Percentiles rank a stretch among this genome's conserved stretches.
These are phyloP conservation scores for Euwallacea similis DNA, from an alignment of 1,140 invertebrate genomes.

Conservation along the genomic window DNA sequence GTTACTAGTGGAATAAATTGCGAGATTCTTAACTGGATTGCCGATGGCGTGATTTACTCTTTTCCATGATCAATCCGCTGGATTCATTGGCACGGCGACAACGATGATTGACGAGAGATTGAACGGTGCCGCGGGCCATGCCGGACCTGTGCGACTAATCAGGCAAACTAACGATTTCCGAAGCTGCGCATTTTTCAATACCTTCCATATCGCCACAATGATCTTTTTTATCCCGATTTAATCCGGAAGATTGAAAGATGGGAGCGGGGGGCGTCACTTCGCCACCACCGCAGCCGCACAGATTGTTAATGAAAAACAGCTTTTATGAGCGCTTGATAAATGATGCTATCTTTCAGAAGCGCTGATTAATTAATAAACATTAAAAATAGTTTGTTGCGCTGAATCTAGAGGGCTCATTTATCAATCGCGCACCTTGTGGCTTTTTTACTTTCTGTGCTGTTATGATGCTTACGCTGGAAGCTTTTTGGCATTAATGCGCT, in stretches of 20 bases:
- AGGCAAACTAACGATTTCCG: neutral
- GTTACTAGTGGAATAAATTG: slow-evolving; percentile 7
- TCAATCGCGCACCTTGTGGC: slow-evolving; percentile 33
- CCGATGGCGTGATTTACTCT: slow-evolving; percentile 6
- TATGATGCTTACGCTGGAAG: neutral
- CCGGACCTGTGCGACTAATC: neutral
- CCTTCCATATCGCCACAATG: slow-evolving; percentile 12
- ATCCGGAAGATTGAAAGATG: slow-evolving; percentile 26
- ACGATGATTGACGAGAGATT: neutral
- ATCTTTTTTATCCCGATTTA: slow-evolving; percentile 32
- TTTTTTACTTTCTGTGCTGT: slow-evolving; percentile 12
- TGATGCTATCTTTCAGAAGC: slow-evolving; percentile 40
- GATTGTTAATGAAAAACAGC: slow-evolving; percentile 42
- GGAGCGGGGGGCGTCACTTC: slow-evolving; percentile 8
- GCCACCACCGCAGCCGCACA: slow-evolving; percentile 5
- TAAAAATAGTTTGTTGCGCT: slow-evolving; percentile 42
- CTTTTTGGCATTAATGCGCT: slow-evolving; percentile 5
- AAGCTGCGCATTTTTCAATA: slow-evolving; percentile 18
- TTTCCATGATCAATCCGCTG: neutral
- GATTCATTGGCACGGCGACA: neutral
- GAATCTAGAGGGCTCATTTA: slow-evolving; percentile 35
- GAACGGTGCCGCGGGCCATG: neutral
- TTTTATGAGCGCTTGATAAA: slow-evolving; percentile 43
- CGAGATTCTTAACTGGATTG: slow-evolving; percentile 2
- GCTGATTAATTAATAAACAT: slow-evolving; percentile 43